phyloP scores from a whole-genome alignment of 2,888 invertebrate species.

The Mayetiola destructor region DNA sequence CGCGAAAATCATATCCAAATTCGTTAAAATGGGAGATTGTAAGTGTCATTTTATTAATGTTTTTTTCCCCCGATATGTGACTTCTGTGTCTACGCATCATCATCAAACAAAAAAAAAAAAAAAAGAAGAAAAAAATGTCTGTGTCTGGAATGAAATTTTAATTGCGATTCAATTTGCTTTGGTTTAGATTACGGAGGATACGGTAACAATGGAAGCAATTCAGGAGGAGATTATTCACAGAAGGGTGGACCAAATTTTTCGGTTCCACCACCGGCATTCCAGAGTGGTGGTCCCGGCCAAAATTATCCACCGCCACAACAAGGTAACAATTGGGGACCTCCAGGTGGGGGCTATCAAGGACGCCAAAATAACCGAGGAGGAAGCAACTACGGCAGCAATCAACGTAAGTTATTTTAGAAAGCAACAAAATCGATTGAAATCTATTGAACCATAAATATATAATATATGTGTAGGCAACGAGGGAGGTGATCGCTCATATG shows the following conservation, averaged over 20 bases:
- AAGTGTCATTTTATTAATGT: background rate
- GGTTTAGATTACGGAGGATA: slow-evolving; percentile 3
- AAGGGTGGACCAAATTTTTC: slow-evolving; percentile 10
- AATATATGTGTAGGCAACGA: background rate
- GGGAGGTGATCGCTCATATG: background rate
- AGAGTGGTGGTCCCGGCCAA: background rate
- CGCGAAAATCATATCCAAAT: background rate
- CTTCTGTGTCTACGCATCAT: too few species aligned
- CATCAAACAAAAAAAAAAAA: background rate
- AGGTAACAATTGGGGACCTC: slow-evolving; percentile 6
- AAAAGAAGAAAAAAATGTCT: background rate
- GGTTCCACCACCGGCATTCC: slow-evolving; percentile 15
- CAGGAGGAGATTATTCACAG: background rate
- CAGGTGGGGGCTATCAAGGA: background rate
- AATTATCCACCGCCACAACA: background rate
- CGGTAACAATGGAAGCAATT: background rate
- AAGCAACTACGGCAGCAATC: background rate
- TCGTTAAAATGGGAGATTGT: slow-evolving; percentile 7
- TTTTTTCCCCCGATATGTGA: too few species aligned
- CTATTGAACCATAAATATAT: background rate
- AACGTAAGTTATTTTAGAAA: slow-evolving; percentile 10
- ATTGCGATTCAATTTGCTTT: background rate
- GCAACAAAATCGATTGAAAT: too few species aligned
- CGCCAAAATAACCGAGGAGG: slow-evolving; percentile 2
- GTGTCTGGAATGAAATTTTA: background rate